Conservation (phyloP, 2,797 vertebrate genomes). For the Saxicola maurus region DNA sequence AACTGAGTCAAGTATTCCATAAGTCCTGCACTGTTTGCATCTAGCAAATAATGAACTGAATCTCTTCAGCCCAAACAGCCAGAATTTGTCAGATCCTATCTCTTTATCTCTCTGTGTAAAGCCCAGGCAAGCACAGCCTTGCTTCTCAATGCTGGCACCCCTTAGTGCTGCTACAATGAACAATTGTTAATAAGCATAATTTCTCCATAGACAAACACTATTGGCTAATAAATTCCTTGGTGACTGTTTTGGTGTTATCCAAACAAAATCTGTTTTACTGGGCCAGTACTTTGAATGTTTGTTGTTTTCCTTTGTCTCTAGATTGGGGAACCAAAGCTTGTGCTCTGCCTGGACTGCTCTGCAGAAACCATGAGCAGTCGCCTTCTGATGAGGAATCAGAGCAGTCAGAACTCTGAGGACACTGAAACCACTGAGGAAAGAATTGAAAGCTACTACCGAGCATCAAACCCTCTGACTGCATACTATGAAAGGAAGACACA, state of each 20-base stretch:
- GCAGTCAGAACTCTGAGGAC: not conserved
- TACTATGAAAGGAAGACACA: slow-evolving; percentile 82
- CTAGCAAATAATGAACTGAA: not conserved
- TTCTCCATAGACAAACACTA: not conserved
- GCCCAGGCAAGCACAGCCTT: not conserved
- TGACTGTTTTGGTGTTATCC: not conserved
- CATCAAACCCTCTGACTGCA: slow-evolving; percentile 67
- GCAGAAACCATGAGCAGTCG: slow-evolving; percentile 80
- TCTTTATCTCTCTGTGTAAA: not conserved
- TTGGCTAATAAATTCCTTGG: not conserved
- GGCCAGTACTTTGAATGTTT: not conserved
- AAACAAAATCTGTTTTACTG: not conserved
- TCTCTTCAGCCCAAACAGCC: not conserved
- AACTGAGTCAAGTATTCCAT: not conserved
- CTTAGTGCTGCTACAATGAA: not conserved
- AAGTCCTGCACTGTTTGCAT: not conserved
- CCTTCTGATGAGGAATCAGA: slow-evolving; percentile 62
- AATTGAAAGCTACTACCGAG: slow-evolving; percentile 75
- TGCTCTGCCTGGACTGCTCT: slow-evolving; percentile 86
- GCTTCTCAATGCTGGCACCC: not conserved
- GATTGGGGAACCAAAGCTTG: slow-evolving; percentile 84
- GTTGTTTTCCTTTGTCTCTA: slow-evolving; percentile 28
- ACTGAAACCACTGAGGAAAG: slow-evolving; percentile 53
- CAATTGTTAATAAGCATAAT: not conserved
- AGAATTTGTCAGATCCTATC: not conserved